Percentiles rank a stretch among this genome's conserved stretches.
Conservation (phyloP, 2,797 vertebrate genomes). For the Galago senegalensis region DNA sequence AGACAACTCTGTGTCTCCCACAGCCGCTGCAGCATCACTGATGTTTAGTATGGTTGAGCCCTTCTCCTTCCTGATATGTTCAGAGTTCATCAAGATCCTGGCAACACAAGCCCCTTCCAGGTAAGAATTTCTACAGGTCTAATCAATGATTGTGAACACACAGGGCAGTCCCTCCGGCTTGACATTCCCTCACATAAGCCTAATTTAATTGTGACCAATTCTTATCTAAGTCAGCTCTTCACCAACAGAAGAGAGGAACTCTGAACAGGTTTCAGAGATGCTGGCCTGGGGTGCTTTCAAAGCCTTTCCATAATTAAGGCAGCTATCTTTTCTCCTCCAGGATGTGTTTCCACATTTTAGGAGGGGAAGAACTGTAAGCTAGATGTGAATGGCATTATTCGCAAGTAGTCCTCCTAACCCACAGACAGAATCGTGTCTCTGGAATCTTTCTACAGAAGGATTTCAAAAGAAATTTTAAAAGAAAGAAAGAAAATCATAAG, state of each 20-base stretch:
- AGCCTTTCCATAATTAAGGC: constrained; percentile 55
- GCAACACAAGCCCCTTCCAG: neutral
- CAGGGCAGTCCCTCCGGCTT: constrained; percentile 1
- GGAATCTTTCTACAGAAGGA: constrained; percentile 37
- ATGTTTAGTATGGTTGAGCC: fast-evolving
- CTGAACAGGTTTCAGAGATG: constrained; percentile 52
- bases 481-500: neutral
- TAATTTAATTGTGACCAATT: constrained; percentile 75
- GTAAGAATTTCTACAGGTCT: constrained; percentile 42
- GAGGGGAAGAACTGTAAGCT: constrained; percentile 13
- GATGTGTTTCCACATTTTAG: neutral
- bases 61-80: neutral
- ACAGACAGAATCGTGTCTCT: neutral
- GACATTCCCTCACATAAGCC: constrained; percentile 34
- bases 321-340: constrained; percentile 56
- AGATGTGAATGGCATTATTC: neutral
- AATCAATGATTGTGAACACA: neutral
- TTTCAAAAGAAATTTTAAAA: neutral
- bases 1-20: neutral
- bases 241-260: constrained; percentile 37
- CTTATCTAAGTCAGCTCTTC: constrained; percentile 68
- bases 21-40: neutral
- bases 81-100: constrained; percentile 49
- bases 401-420: neutral
- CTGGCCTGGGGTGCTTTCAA: constrained; percentile 54